Evolutionary conservation across 2,888 invertebrate genomes (phyloP).

Genomic region (Xylota sylvarum): DNA sequence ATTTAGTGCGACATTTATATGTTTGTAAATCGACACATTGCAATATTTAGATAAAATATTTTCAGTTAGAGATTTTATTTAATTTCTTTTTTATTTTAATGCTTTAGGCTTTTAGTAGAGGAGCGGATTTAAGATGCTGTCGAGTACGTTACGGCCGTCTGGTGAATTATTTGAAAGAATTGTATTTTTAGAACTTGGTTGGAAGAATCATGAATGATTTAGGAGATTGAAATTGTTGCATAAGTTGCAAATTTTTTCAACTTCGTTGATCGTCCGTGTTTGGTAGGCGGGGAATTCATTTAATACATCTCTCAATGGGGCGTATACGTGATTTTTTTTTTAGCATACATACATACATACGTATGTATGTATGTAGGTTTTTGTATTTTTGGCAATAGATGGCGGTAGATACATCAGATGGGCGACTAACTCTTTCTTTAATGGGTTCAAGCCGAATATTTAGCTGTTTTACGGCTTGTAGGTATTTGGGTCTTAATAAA

Average conservation of each 20-base stretch:
- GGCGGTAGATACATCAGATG: background rate
- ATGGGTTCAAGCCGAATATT: too few species aligned
- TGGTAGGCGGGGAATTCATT: conserved; percentile 57
- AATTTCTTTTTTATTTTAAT: background rate
- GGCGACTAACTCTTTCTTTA: too few species aligned
- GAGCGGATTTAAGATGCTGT: background rate
- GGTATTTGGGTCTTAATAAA: too few species aligned
- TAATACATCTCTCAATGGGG: conserved; percentile 45
- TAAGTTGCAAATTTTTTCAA: conserved; percentile 51
- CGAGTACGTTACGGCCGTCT: background rate
- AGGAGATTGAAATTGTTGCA: conserved; percentile 53
- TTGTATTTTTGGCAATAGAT: conserved; percentile 1
- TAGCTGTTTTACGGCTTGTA: too few species aligned
- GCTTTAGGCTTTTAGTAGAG: conserved; percentile 20
- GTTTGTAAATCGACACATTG: conserved; percentile 27
- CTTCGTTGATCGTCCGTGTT: conserved; percentile 4
- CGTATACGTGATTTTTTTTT: conserved; percentile 67
- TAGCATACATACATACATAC: background rate
- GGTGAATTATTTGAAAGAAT: conserved; percentile 29
- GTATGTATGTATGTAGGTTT: background rate
- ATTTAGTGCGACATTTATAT: conserved; percentile 58
- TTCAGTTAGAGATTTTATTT: conserved; percentile 13
- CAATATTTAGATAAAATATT: conserved; percentile 32
- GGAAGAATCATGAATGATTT: conserved; percentile 47
- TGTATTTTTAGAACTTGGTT: conserved; percentile 58